A percentile compares a stretch with the other conserved stretches of the same genome.
Conservation (phyloP, 2,113 vertebrate species). For the Nibea coibor region DNA sequence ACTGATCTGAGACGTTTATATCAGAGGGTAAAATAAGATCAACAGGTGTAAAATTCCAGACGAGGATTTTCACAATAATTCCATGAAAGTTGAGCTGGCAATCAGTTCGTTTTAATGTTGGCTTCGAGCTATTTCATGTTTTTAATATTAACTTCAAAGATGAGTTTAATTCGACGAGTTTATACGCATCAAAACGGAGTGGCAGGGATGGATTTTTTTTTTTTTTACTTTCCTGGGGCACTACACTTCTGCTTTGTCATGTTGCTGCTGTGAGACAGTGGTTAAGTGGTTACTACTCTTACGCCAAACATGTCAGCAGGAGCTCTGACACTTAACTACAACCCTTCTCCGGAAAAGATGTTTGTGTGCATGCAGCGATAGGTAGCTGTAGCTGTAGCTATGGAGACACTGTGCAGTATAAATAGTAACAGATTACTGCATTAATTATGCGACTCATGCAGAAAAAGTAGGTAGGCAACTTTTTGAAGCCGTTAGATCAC, state of each 20-base stretch:
- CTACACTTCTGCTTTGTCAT: slow-evolving; percentile 11
- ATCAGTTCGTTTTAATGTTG: background rate
- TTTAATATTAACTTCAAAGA: slow-evolving; percentile 22
- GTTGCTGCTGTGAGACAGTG: slow-evolving; percentile 15
- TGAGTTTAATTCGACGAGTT: slow-evolving; percentile 12
- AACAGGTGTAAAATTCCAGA: background rate
- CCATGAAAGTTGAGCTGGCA: background rate
- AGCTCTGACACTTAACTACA: slow-evolving; percentile 19
- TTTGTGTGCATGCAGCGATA: background rate
- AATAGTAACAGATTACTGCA: background rate
- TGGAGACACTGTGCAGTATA: background rate
- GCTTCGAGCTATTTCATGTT: background rate
- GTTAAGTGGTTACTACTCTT: slow-evolving; percentile 35
- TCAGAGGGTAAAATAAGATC: slow-evolving; percentile 8
- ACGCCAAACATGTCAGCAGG: slow-evolving; percentile 35
- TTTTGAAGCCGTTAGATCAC: background rate
- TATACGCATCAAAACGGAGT: background rate
- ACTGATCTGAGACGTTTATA: slow-evolving; percentile 3
- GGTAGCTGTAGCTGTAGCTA: too few relatives aligned
- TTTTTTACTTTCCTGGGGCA: background rate
- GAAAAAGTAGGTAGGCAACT: background rate
- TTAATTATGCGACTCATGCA: background rate
- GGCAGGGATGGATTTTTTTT: background rate
- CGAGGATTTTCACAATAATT: background rate
- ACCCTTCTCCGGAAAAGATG: background rate